Evolutionary conservation across 2,797 vertebrate genomes (phyloP).

Genomic region (Acanthurus lineatus): DNA sequence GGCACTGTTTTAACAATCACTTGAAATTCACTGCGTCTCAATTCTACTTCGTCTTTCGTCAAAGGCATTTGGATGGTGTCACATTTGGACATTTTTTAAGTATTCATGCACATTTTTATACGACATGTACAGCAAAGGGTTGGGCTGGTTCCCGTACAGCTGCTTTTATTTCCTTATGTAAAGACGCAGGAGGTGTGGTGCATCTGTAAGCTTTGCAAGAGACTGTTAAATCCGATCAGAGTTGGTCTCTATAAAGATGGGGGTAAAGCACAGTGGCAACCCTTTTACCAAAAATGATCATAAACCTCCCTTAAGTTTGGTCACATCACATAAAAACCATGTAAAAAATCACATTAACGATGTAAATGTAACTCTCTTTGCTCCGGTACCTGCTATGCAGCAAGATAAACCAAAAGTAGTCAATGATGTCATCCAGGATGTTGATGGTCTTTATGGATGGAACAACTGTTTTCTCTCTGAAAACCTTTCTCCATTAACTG

Average conservation of each 20-base stretch:
- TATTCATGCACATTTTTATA: slow-evolving; percentile 19
- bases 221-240: slow-evolving; percentile 9
- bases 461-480: slow-evolving; percentile 53
- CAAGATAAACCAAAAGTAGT: slow-evolving; percentile 49
- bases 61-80: slow-evolving; percentile 39
- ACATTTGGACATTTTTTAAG: slow-evolving; percentile 13
- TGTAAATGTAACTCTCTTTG: background rate
- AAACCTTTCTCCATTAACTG: slow-evolving; percentile 64
- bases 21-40: slow-evolving; percentile 36
- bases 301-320: background rate
- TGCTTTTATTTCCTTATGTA: slow-evolving; percentile 40
- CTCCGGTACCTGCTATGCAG: background rate
- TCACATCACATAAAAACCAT: slow-evolving; percentile 16
- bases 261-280: background rate
- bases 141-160: slow-evolving; percentile 11
- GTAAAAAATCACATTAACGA: background rate
- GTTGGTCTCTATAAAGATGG: background rate
- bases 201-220: slow-evolving; percentile 13
- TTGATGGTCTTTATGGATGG: slow-evolving; percentile 65
- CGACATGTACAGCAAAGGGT: background rate
- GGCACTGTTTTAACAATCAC: slow-evolving; percentile 38
- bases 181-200: slow-evolving; percentile 11
- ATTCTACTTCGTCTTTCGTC: slow-evolving; percentile 43
- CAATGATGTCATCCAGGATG: slow-evolving; percentile 65
- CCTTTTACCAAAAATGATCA: slow-evolving; percentile 1